These are phyloP conservation scores for Plutella xylostella DNA, from an alignment of 2,888 invertebrate species.

Conservation along the genomic window DNA sequence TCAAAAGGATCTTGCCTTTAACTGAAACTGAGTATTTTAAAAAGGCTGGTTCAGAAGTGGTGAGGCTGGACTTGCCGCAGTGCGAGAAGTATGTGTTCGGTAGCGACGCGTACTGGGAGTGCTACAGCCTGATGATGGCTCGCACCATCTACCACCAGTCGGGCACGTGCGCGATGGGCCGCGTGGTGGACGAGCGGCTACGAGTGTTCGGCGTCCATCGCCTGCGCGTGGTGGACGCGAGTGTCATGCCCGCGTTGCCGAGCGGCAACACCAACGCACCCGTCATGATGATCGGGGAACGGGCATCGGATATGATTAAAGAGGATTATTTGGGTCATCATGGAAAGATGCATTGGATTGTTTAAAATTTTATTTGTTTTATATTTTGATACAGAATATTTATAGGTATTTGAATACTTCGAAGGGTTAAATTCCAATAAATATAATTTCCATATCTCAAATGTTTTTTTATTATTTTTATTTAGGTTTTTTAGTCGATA, in stretches of 20 bases:
- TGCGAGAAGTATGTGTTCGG: conserved; percentile 28
- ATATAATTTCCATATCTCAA: too few species aligned
- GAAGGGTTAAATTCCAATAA: too few species aligned
- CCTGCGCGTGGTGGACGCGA: conserved; percentile 8
- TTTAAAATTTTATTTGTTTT: too few species aligned
- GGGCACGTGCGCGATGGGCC: too few species aligned
- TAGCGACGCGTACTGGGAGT: conserved; percentile 38
- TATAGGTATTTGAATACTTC: too few species aligned
- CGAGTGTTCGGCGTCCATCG: conserved; percentile 4
- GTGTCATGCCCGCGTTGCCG: conserved; percentile 1
- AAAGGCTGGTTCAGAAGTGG: conserved; percentile 19
- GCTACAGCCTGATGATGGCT: conserved; percentile 31
- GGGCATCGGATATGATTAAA: conserved; percentile 6
- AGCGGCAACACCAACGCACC: conserved; percentile 3
- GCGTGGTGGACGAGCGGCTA: conserved; percentile 6
- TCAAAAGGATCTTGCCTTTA: conserved; percentile 16
- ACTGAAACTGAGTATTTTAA: conserved; percentile 23
- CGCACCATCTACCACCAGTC: too few species aligned
- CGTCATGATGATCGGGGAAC: conserved; percentile 2
- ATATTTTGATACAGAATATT: too few species aligned
- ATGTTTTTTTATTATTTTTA: too few species aligned
- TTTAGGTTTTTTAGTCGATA: too few species aligned
- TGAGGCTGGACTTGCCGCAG: conserved; percentile 24
- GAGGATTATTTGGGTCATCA: conserved; percentile 13
- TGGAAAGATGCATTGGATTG: too few species aligned